phyloP scores from a whole-genome alignment of 1,140 invertebrate genomes.

The Nymphalis io region DNA sequence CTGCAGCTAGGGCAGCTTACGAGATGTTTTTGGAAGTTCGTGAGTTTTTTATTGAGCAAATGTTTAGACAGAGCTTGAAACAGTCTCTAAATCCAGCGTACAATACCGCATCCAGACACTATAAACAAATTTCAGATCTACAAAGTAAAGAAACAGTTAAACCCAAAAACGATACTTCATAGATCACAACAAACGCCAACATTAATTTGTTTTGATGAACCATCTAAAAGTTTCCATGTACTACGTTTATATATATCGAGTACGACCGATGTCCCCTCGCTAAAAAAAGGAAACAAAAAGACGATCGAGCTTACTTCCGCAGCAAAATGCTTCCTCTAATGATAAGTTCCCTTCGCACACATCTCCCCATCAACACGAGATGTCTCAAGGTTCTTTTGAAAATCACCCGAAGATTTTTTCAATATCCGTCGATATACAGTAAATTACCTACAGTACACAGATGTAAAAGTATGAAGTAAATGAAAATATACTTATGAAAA shows the following conservation, averaged over 20 bases:
- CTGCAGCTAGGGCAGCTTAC: slow-evolving; percentile 34
- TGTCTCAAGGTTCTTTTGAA: neutral
- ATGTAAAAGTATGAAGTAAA: no score
- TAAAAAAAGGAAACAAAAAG: slow-evolving; percentile 50
- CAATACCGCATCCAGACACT: slow-evolving; percentile 36
- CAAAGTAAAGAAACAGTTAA: slow-evolving; percentile 23
- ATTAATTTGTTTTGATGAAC: neutral
- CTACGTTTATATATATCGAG: slow-evolving; percentile 30
- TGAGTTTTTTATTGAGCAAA: slow-evolving; percentile 41
- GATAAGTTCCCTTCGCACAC: slow-evolving; percentile 39
- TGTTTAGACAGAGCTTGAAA: slow-evolving; percentile 38
- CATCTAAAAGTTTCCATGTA: slow-evolving; percentile 29
- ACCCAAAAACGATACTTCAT: neutral
- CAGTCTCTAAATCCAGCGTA: slow-evolving; percentile 33
- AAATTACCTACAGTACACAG: neutral
- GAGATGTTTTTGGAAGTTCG: slow-evolving; percentile 47
- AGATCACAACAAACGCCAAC: neutral
- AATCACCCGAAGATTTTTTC: neutral
- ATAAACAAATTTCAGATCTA: slow-evolving; percentile 24
- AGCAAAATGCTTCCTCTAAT: slow-evolving; percentile 57
- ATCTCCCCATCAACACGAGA: slow-evolving; percentile 16
- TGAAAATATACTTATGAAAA: no score
- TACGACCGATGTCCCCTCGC: slow-evolving; percentile 43
- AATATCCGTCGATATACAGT: neutral
- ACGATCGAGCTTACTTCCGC: slow-evolving; percentile 59